These are phyloP conservation scores for Acanthacorydalis orientalis DNA, from an alignment of 2,888 invertebrate genomes.

Conservation along the genomic window DNA sequence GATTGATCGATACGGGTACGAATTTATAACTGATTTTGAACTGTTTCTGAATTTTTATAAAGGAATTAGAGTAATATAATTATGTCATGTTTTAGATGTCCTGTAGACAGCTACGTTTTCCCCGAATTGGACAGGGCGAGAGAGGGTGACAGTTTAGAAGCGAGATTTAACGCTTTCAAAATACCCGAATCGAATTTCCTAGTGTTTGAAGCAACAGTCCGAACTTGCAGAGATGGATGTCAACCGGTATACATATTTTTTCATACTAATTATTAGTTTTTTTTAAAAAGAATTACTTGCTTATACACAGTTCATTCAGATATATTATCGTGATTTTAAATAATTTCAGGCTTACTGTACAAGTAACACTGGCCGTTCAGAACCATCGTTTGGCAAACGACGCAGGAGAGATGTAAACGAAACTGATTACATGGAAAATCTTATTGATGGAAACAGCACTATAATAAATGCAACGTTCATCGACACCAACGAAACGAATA, in stretches of 20 bases:
- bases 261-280: too few relatives aligned
- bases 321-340: too few relatives aligned
- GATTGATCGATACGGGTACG: constrained; percentile 77
- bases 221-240: constrained; percentile 77
- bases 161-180: constrained; percentile 85
- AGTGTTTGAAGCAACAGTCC: constrained; percentile 82
- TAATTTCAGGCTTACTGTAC: constrained; percentile 62
- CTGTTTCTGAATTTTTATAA: neutral
- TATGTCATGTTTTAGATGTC: constrained; percentile 43
- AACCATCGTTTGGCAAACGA: constrained; percentile 65
- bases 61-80: neutral
- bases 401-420: constrained; percentile 36
- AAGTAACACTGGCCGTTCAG: constrained; percentile 58
- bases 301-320: too few relatives aligned
- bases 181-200: constrained; percentile 88
- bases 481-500: constrained; percentile 12
- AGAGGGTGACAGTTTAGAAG: constrained; percentile 74
- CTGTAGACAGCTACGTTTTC: constrained; percentile 82
- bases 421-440: constrained; percentile 15
- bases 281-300: too few relatives aligned
- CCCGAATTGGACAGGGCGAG: constrained; percentile 76
- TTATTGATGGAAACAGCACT: constrained; percentile 13
- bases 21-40: neutral
- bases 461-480: constrained; percentile 4
- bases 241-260: constrained; percentile 68